Evolutionary conservation across 2,888 invertebrate species (phyloP).

Genomic region (Folsomia manolachei): DNA sequence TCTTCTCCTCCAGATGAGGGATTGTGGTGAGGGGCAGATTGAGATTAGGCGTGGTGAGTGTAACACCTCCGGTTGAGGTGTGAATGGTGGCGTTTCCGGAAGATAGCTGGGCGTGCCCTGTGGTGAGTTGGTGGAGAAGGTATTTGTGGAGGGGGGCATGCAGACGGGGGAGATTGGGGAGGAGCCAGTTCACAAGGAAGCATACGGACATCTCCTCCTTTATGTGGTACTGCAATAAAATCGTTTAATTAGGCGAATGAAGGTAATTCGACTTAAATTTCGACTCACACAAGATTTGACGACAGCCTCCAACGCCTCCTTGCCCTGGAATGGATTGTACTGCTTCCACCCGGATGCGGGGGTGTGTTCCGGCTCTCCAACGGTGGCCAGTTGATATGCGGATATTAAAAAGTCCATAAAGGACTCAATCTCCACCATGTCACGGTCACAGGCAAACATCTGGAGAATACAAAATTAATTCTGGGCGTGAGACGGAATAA

Average conservation of each 20-base stretch:
- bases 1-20: not conserved
- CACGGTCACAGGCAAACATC: constrained; percentile 50
- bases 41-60: not conserved
- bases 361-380: not conserved
- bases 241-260: too few species aligned
- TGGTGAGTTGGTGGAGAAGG: constrained; percentile 62
- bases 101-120: constrained; percentile 56
- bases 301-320: constrained; percentile 59
- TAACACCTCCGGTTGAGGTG: constrained; percentile 19
- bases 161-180: constrained; percentile 72
- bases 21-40: not conserved
- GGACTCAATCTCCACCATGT: constrained; percentile 37
- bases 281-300: constrained; percentile 69
- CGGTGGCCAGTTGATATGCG: constrained; percentile 44
- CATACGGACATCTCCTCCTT: constrained; percentile 70
- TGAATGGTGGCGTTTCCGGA: constrained; percentile 17
- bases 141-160: constrained; percentile 74
- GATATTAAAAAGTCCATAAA: constrained; percentile 49
- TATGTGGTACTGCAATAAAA: constrained; percentile 69
- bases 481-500: too few species aligned
- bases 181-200: constrained; percentile 78
- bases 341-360: constrained; percentile 15
- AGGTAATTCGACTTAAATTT: too few species aligned
- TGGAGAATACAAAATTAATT: too few species aligned
- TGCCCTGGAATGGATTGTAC: constrained; percentile 29